These are phyloP conservation scores for Rhea pennata DNA, from an alignment of 2,113 vertebrate species.

Conservation along the genomic window DNA sequence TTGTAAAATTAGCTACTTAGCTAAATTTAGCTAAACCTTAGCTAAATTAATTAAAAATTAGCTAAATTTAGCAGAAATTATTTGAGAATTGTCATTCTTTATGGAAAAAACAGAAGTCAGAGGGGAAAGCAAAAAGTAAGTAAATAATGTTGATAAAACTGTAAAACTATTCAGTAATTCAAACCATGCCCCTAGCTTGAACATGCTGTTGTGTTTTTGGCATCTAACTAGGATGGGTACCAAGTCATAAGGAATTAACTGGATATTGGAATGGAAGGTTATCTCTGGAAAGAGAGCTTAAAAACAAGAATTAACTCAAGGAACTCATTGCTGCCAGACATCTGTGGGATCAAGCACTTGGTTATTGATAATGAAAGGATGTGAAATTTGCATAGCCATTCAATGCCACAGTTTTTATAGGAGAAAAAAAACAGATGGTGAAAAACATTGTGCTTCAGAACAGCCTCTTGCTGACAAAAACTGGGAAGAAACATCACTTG, in stretches of 20 bases:
- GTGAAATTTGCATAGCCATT: not conserved
- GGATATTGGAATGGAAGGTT: not conserved
- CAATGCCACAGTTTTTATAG: not conserved
- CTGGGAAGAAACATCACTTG: not conserved
- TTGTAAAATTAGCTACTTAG: slow-evolving; percentile 30
- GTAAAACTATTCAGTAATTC: not conserved
- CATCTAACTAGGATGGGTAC: not conserved
- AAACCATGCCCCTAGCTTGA: rapidly evolving
- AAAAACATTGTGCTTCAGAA: rapidly evolving
- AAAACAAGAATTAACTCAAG: not conserved
- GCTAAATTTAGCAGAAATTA: not conserved
- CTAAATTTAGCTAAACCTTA: slow-evolving; percentile 19
- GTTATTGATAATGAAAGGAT: not conserved
- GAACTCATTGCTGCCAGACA: not conserved
- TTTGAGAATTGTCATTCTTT: not conserved
- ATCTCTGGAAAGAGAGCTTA: not conserved
- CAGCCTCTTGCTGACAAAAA: not conserved
- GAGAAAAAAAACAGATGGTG: not conserved
- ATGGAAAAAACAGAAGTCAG: not conserved
- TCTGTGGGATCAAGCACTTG: not conserved
- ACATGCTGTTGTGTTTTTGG: not conserved
- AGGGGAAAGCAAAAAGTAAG: not conserved
- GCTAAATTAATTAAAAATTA: not conserved
- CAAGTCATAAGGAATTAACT: not conserved
- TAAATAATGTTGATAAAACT: not conserved